Base-by-base conservation (phyloP, 2,113 vertebrate species). In the Cochlearius cochlearius region DNA sequence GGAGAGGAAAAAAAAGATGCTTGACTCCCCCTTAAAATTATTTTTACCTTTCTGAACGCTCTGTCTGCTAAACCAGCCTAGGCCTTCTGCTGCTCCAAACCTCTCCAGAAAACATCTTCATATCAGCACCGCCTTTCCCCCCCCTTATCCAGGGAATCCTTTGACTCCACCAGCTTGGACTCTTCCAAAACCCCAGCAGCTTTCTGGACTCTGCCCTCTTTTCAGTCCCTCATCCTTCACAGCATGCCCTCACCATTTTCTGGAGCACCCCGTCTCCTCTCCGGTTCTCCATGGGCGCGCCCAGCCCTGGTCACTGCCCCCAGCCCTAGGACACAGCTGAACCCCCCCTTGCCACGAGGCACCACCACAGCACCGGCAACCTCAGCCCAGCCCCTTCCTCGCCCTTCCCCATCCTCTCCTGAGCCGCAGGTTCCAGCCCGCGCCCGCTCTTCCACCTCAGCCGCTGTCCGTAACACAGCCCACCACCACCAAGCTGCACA, bases 401-500 rank as follows among this genome's bases (percentile, higher is more conserved):
- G 36, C 60, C 12, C 23, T 77, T 22, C 49, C 43, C 52, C 25
- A 18, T 60, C 41, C 34, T 63, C 67, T 32, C 63, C 39, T 9
- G 22, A n/a, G 23, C 13, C 59, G 36, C 16, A 15, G 30, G 32
- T 26, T 15, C 39, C 50, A 39, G 25, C 43, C 20, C 7, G 58
- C 15, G 0, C 64, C 36, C 45, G 34, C 12, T 38, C 23, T n/a
- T 26, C 30, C 41, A 15, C 23, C 19, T 3, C 38, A 9, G 4
- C 11, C 27, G 9, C 15, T 3, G 15, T 19, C 12, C 30, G 8
- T 15, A 41, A 7, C 85, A 32, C 9, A 15, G 56, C 38, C 45
- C 77, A 25, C 39, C 76, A 73, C 2, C 77, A 15, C 1, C 0
- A 7, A 1, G 0, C 29, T 30, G 25, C 15, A 5, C 2, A 50